A percentile compares a stretch with the other conserved stretches of the same genome.
phyloP scores from a whole-genome alignment of 2,797 vertebrate species.

The Geotria australis region DNA sequence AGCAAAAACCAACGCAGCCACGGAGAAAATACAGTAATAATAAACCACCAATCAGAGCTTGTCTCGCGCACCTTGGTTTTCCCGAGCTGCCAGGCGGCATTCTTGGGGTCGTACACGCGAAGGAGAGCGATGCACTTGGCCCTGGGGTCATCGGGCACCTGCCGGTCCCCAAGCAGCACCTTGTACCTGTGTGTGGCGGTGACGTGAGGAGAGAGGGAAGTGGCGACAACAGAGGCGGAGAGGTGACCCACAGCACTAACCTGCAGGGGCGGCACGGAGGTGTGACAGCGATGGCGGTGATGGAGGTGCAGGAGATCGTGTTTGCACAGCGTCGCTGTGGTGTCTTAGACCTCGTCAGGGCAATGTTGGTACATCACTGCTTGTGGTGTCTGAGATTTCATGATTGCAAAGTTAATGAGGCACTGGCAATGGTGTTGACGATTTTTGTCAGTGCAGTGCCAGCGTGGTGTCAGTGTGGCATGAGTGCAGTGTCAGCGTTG shows the following conservation, averaged over 20 bases:
- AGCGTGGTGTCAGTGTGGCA: slow-evolving; percentile 1
- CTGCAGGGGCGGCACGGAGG: no score
- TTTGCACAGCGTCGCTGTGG: slow-evolving; percentile 1
- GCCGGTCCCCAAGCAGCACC: slow-evolving; percentile 24
- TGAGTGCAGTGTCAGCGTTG: no score
- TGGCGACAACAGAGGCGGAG: background rate
- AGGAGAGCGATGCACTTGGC: slow-evolving; percentile 25
- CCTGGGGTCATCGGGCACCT: slow-evolving; percentile 11
- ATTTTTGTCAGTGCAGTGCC: background rate
- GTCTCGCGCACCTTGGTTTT: slow-evolving; percentile 38
- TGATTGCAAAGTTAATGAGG: no score
- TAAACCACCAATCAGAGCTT: background rate
- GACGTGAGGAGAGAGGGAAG: slow-evolving; percentile 3
- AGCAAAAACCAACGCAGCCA: no score
- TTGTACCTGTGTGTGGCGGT: slow-evolving; percentile 25
- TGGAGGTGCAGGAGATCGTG: background rate
- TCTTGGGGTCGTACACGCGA: slow-evolving; percentile 15
- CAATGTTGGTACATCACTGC: no score
- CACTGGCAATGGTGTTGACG: no score
- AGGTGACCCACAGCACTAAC: no score
- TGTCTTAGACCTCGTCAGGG: slow-evolving; percentile 4
- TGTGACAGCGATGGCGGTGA: no score
- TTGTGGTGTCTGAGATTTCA: background rate
- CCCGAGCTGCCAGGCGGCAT: slow-evolving; percentile 43
- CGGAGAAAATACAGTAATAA: background rate